These are phyloP conservation scores for Synergus japonicus DNA, from an alignment of 2,888 invertebrate species.

Conservation along the genomic window DNA sequence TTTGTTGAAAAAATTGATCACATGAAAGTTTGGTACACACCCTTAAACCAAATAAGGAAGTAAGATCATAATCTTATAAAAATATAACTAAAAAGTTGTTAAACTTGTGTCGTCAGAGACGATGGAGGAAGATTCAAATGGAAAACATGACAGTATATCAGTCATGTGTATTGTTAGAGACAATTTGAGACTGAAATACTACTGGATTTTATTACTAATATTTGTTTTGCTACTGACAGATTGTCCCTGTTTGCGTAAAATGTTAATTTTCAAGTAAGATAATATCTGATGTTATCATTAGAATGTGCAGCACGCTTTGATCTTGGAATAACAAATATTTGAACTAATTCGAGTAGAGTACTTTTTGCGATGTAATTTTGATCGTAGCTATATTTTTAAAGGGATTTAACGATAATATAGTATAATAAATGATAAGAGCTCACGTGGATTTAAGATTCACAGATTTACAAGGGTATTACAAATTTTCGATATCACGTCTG, in stretches of 20 bases:
- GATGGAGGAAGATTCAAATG: constrained; percentile 1
- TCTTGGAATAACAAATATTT: constrained; percentile 29
- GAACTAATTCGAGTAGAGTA: not conserved
- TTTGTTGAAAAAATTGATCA: not conserved
- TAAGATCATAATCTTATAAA: not conserved
- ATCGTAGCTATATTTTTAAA: constrained; percentile 7
- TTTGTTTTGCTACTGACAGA: constrained; percentile 31
- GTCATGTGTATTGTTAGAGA: constrained; percentile 14
- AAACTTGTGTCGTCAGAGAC: constrained; percentile 15
- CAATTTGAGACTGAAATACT: constrained; percentile 13
- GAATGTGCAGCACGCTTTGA: constrained; percentile 15
- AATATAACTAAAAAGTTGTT: constrained; percentile 17
- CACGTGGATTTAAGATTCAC: no score
- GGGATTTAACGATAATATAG: not conserved
- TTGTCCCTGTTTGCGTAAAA: constrained; percentile 14
- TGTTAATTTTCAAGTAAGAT: constrained; percentile 7
- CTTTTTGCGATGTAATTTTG: not conserved
- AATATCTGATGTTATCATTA: constrained; percentile 15
- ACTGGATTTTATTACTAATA: constrained; percentile 4
- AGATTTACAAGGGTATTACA: no score
- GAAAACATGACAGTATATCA: constrained; percentile 35
- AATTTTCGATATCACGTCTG: no score
- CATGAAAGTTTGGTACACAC: not conserved
- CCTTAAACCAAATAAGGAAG: constrained; percentile 18
- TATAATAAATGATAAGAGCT: not conserved